These are phyloP conservation scores for Wiebesia pumilae DNA, from an alignment of 1,140 invertebrate species.

Conservation along the genomic window DNA sequence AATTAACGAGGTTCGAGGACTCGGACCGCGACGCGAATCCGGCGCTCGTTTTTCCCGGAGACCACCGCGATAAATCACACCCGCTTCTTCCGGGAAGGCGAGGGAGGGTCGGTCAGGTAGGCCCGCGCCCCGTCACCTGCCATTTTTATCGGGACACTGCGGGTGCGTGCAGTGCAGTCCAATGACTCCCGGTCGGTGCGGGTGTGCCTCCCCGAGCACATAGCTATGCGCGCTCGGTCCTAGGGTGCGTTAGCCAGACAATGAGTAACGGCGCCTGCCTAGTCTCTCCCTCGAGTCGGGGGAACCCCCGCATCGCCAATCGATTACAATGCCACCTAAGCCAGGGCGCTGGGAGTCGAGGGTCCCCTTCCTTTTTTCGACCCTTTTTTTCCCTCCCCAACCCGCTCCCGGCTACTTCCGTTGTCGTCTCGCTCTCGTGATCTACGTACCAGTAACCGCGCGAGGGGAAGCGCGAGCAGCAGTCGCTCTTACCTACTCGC, in stretches of 20 bases:
- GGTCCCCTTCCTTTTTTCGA: constrained; percentile 58
- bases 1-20: too few relatives aligned
- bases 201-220: background rate
- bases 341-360: constrained; percentile 60
- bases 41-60: too few relatives aligned
- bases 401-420: background rate
- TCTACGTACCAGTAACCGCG: background rate
- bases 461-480: too few relatives aligned
- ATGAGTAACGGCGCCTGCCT: constrained; percentile 66
- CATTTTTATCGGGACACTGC: constrained; percentile 26
- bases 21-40: too few relatives aligned
- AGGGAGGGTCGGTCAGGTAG: too few relatives aligned
- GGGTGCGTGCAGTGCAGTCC: too few relatives aligned
- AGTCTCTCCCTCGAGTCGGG: constrained; percentile 51
- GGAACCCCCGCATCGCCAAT: constrained; percentile 68
- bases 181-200: background rate
- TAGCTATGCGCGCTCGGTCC: constrained; percentile 54
- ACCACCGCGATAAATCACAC: background rate
- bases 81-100: background rate
- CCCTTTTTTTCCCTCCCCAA: constrained; percentile 36
- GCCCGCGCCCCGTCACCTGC: constrained; percentile 14
- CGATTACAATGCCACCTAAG: constrained; percentile 70
- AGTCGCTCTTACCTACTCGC: background rate
- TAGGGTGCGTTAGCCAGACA: constrained; percentile 60
- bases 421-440: constrained; percentile 44